A percentile compares a stretch with the other conserved stretches of the same genome.
Conservation (phyloP, 2,888 invertebrate genomes). For the Euphydryas editha region DNA sequence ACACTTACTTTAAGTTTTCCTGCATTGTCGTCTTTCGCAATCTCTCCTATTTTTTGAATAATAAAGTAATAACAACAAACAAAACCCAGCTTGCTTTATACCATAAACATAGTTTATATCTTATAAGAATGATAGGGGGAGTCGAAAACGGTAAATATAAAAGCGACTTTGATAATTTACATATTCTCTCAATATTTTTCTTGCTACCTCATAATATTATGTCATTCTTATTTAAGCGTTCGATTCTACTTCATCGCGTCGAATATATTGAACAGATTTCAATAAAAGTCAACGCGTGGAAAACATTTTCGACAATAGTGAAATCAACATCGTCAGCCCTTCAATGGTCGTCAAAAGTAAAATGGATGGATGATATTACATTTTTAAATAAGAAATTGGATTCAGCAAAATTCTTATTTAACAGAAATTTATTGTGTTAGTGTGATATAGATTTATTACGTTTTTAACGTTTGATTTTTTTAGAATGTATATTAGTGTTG, state of each 20-base stretch:
- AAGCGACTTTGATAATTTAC: not conserved
- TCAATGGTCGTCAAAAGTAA: not conserved
- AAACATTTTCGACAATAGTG: constrained; percentile 8
- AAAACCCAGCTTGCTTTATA: constrained; percentile 41
- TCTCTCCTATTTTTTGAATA: constrained; percentile 30
- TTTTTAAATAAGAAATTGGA: not conserved
- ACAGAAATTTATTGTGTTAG: not conserved
- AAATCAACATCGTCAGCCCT: constrained; percentile 12
- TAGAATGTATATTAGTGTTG: too few relatives aligned
- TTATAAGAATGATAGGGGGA: constrained; percentile 28
- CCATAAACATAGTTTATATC: constrained; percentile 55
- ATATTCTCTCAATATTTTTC: not conserved
- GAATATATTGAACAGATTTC: constrained; percentile 1
- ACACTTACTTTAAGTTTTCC: too few relatives aligned
- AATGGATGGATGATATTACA: not conserved
- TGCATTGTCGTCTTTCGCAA: too few relatives aligned
- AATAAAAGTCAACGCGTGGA: constrained; percentile 7
- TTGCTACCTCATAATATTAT: not conserved
- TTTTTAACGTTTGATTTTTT: too few relatives aligned
- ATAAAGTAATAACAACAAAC: constrained; percentile 57
- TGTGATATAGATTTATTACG: not conserved
- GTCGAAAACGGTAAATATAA: constrained; percentile 11
- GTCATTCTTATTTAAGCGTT: not conserved
- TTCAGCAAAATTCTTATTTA: not conserved
- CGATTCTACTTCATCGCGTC: not conserved